Percentiles rank a stretch among this genome's conserved stretches.
phyloP scores from a whole-genome alignment of 2,888 invertebrate species.

The Andrena marginata region DNA sequence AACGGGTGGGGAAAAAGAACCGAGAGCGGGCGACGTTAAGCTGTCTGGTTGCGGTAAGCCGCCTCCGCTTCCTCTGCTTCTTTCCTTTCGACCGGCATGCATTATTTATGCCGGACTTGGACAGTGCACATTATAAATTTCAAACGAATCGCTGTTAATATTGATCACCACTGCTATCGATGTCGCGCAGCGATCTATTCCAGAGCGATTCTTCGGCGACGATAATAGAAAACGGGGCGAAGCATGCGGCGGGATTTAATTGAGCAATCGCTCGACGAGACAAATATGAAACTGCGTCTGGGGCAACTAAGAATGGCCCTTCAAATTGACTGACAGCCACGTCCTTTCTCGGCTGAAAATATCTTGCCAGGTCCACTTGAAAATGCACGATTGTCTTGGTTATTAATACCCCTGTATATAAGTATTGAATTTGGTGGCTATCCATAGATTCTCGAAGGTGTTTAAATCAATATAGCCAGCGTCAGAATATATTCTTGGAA shows the following conservation, averaged over 20 bases:
- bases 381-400: neutral
- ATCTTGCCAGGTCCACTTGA: neutral
- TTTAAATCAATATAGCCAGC: neutral
- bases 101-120: constrained; percentile 53
- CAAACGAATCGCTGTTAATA: constrained; percentile 35
- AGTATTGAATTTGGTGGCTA: neutral
- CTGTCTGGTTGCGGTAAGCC: constrained; percentile 29
- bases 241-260: neutral
- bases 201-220: neutral
- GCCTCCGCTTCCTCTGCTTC: neutral
- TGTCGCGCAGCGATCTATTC: constrained; percentile 2
- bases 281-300: neutral
- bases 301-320: neutral
- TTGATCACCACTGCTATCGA: constrained; percentile 5
- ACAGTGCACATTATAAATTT: constrained; percentile 48
- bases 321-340: no score
- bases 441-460: neutral
- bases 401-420: neutral
- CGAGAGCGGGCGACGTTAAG: constrained; percentile 39
- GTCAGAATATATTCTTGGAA: neutral
- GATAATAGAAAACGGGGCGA: neutral
- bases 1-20: constrained; percentile 33
- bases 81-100: constrained; percentile 37
- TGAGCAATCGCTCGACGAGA: neutral
- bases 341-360: no score